Conservation (phyloP, 2,113 vertebrate species). For the Larimichthys polyactis region DNA sequence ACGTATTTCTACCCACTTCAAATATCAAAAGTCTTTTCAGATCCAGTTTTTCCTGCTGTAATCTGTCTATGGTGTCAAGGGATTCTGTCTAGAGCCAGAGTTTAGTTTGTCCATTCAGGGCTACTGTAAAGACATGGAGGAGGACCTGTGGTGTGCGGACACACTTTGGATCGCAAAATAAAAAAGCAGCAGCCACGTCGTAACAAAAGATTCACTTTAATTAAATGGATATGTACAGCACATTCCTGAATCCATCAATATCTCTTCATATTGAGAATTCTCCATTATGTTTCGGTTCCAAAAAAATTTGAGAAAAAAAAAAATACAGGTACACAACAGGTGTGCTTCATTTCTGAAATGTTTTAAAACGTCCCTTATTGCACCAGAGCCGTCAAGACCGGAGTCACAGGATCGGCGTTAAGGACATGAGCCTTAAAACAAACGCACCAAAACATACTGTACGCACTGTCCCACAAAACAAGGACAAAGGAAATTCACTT, state of each 20-base stretch:
- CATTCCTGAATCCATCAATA: conserved; percentile 56
- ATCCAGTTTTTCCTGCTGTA: no score
- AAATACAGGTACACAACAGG: conserved; percentile 15
- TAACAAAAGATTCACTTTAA: conserved; percentile 71
- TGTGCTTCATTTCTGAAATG: conserved; percentile 60
- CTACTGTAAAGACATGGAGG: no score
- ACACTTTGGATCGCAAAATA: no score
- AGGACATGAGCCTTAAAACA: conserved; percentile 8
- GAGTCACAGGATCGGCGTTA: conserved; percentile 21
- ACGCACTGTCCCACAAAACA: conserved; percentile 16
- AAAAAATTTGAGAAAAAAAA: no score
- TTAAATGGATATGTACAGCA: conserved; percentile 75
- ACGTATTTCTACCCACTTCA: no score
- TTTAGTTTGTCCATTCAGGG: no score
- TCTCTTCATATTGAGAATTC: conserved; percentile 25
- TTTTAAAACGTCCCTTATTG: conserved; percentile 53
- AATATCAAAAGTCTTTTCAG: no score
- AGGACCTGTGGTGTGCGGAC: no score
- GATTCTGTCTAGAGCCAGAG: no score
- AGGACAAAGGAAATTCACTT: conserved; percentile 42
- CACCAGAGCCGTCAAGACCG: conserved; percentile 49
- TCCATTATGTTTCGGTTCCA: conserved; percentile 2
- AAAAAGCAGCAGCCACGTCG: background rate
- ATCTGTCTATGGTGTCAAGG: no score
- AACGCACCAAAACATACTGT: background rate